A percentile compares a stretch with the other conserved stretches of the same genome.
phyloP scores from a whole-genome alignment of 2,888 invertebrate genomes.

The Blera fallax region DNA sequence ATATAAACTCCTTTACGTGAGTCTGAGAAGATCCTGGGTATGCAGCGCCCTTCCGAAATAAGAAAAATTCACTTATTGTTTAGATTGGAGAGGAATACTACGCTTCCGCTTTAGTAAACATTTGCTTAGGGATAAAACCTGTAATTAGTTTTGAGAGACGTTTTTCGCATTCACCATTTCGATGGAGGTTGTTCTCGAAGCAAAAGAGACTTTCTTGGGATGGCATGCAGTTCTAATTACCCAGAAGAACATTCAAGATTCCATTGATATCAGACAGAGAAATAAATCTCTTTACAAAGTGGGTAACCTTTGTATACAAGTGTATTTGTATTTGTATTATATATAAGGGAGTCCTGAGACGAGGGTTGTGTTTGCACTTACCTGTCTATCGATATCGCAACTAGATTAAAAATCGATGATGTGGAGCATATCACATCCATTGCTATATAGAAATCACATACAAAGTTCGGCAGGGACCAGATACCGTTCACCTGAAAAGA shows the following conservation, averaged over 20 bases:
- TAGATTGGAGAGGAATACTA: neutral
- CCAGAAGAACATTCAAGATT: neutral
- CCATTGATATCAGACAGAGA: neutral
- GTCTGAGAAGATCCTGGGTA: neutral
- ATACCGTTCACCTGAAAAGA: slow-evolving; percentile 89
- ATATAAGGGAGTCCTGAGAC: neutral
- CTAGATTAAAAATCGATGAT: slow-evolving; percentile 98
- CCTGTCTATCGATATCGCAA: slow-evolving; percentile 99
- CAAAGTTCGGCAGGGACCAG: slow-evolving; percentile 94
- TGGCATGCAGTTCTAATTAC: neutral
- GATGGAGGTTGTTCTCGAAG: neutral
- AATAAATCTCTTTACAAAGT: neutral
- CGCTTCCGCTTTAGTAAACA: neutral
- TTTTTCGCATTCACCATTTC: neutral
- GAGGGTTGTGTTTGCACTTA: slow-evolving; percentile 81
- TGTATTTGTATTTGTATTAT: too few relatives aligned
- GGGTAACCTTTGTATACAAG: neutral
- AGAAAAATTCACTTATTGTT: neutral
- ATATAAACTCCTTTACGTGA: neutral
- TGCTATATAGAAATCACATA: slow-evolving; percentile 98
- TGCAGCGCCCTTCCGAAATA: neutral
- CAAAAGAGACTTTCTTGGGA: neutral
- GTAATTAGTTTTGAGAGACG: slow-evolving; percentile 11
- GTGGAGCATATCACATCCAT: slow-evolving; percentile 99
- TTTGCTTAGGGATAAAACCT: neutral